Evolutionary conservation across 2,797 vertebrate species (phyloP), one percentile per base, ranked within the genome.

Genomic region (Synanceia verrucosa): DNA sequence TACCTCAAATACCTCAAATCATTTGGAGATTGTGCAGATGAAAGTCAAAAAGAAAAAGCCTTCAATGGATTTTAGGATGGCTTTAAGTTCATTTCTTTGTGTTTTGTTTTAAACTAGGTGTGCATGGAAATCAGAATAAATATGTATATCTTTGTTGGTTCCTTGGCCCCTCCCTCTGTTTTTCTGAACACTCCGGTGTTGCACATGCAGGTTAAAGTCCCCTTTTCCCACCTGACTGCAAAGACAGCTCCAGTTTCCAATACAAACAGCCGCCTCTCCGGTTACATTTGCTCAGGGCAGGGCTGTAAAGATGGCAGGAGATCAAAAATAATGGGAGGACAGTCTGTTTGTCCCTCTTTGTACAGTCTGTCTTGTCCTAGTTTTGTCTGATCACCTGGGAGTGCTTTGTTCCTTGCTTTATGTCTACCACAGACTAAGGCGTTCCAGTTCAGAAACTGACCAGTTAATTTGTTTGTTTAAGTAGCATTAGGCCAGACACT

Each of bases 281-380:
- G 89, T 94, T 94, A 89, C 93, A 90, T 91, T 92, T 93, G 83
- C 89, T 84, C 68, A 88, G 84, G 86, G 88, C 83, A 82, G 65
- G 81, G 67, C 82, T 79, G 64, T 6, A 21, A 70, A 60, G 62
- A 81, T 77, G 73, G 79, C 78, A 75, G 65, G 33, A 71, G 66
- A 83, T 82, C 21, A 69, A 71, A 41, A 48, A 50, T 4, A 39
- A 37, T 63, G 29, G 41, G 50, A 52, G 72, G 58, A 18, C 43
- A 43, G 55, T 62, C 46, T 64, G 50, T 66, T 63, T 79, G 44
- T 80, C 44, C 50, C 36, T 76, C 56, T 82, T 70, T 82, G 59
- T 79, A 48, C 58, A 53, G 12, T 63, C 24, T 61, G 60, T 44
- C 64, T 58, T 46, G 75, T 81, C 74, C 70, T 75, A 69, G 65